Evolutionary conservation across 2,888 invertebrate species (phyloP).

Genomic region (Sicus ferrugineus): DNA sequence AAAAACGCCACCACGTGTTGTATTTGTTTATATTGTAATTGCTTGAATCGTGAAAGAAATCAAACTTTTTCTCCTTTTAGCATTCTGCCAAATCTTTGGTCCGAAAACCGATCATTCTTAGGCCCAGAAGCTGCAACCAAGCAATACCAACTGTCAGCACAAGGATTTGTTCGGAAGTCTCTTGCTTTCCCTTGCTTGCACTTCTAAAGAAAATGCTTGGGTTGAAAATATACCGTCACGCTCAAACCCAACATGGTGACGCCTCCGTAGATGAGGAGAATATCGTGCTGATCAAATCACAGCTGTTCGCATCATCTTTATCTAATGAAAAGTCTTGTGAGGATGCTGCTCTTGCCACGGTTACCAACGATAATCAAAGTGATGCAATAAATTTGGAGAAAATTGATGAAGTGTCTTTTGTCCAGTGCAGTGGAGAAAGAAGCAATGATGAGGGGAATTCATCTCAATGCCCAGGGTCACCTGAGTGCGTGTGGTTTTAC

Average conservation of each 20-base stretch:
- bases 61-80: background rate
- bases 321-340: background rate
- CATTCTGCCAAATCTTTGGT: conserved; percentile 9
- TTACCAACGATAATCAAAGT: background rate
- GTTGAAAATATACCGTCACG: conserved; percentile 45
- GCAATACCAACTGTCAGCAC: background rate
- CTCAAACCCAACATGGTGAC: conserved; percentile 56
- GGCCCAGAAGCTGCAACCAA: background rate
- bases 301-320: conserved; percentile 33
- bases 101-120: background rate
- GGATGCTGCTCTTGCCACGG: background rate
- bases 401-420: no score
- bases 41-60: background rate
- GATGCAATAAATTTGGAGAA: background rate
- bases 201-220: conserved; percentile 8
- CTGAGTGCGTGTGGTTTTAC: conserved; percentile 49
- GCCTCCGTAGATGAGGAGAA: conserved; percentile 53
- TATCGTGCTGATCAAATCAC: conserved; percentile 52
- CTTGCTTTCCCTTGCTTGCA: background rate
- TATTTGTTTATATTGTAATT: conserved; percentile 13
- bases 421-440: background rate
- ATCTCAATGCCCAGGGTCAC: conserved; percentile 16
- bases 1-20: background rate
- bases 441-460: background rate
- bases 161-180: conserved; percentile 5